Conservation (phyloP, 2,888 invertebrate genomes). For the Tiliacea citrago region DNA sequence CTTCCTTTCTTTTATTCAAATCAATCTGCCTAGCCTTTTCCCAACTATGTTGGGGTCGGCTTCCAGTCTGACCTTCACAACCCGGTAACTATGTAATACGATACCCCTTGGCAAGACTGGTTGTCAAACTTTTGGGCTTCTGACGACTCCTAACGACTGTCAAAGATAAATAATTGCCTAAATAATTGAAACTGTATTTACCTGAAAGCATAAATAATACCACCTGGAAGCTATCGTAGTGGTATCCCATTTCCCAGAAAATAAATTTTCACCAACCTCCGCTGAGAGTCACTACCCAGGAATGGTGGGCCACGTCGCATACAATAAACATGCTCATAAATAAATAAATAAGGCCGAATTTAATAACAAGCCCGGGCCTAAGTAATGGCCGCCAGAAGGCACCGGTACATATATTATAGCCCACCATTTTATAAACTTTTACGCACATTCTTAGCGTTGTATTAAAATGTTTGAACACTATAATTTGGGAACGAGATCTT, state of each 20-base stretch:
- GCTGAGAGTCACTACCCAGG: conserved; percentile 15
- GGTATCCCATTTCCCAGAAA: conserved; percentile 16
- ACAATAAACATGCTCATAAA: conserved; percentile 85
- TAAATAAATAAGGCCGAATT: conserved; percentile 89
- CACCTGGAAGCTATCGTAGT: neutral
- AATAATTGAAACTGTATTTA: neutral
- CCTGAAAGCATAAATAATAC: neutral
- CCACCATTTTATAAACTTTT: conserved; percentile 85
- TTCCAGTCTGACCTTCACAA: too few relatives aligned
- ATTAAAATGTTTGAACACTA: conserved; percentile 89
- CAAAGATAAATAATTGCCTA: too few relatives aligned
- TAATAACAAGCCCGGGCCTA: conserved; percentile 88
- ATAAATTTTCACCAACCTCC: conserved; percentile 23
- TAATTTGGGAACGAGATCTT: conserved; percentile 83
- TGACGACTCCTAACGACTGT: too few relatives aligned
- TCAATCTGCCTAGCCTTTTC: too few relatives aligned
- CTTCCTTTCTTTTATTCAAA: neutral
- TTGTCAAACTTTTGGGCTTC: too few relatives aligned
- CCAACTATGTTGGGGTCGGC: too few relatives aligned
- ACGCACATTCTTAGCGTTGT: conserved; percentile 88
- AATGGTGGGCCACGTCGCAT: conserved; percentile 66
- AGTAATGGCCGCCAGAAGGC: conserved; percentile 90
- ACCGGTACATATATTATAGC: conserved; percentile 86
- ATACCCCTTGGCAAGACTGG: too few relatives aligned
- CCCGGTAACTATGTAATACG: too few relatives aligned